These are phyloP conservation scores for Ancistrus triradiatus DNA, from an alignment of 2,113 vertebrate genomes.

Conservation along the genomic window DNA sequence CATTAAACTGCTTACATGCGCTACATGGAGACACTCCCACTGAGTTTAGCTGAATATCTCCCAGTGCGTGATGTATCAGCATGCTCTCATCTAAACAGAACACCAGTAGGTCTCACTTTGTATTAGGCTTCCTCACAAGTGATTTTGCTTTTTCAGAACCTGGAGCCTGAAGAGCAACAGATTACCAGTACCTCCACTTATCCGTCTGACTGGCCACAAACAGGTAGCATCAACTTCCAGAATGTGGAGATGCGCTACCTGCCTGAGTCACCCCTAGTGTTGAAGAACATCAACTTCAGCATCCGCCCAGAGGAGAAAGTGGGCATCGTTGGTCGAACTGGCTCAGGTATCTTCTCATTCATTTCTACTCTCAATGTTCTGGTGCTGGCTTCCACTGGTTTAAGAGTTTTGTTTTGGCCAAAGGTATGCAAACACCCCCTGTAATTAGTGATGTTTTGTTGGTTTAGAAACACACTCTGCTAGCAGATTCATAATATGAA, in stretches of 20 bases:
- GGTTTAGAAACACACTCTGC: no score
- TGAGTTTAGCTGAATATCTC: background rate
- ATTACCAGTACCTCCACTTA: conserved; percentile 49
- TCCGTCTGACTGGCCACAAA: conserved; percentile 67
- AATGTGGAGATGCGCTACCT: conserved; percentile 75
- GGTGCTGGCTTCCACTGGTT: no score
- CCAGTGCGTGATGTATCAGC: conserved; percentile 25
- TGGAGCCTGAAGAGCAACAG: conserved; percentile 66
- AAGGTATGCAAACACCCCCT: no score
- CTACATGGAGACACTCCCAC: background rate
- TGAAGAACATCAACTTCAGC: conserved; percentile 71
- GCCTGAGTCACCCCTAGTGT: conserved; percentile 66
- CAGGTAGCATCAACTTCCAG: conserved; percentile 68
- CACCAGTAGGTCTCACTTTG: background rate
- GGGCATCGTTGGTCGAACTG: conserved; percentile 76
- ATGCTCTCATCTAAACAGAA: conserved; percentile 43
- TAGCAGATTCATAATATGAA: no score
- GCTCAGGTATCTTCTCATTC: conserved; percentile 65
- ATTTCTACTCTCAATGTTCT: no score
- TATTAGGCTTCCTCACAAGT: background rate
- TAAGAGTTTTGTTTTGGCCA: no score
- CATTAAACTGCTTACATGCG: conserved; percentile 7
- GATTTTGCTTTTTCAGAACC: background rate
- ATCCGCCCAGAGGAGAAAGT: conserved; percentile 70
- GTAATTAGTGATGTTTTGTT: no score